phyloP scores from a whole-genome alignment of 1,140 invertebrate genomes.

The Drosophila melanica region DNA sequence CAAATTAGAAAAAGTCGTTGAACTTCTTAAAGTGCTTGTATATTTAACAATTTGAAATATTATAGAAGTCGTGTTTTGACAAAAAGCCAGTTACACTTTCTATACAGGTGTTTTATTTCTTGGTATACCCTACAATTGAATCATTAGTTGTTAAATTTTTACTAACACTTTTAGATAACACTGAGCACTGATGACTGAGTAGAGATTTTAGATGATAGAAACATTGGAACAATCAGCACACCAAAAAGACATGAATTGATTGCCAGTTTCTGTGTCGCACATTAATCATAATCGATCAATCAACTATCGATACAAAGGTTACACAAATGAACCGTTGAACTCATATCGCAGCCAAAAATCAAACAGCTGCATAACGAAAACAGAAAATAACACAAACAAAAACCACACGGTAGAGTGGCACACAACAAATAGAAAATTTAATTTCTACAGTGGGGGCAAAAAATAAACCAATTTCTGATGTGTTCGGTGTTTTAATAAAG shows the following conservation, averaged over 20 bases:
- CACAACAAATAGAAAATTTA: conserved; percentile 45
- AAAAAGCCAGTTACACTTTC: too few species aligned
- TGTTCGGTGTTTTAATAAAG: conserved; percentile 42
- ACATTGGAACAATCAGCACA: too few species aligned
- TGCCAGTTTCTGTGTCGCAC: neutral
- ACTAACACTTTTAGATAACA: too few species aligned
- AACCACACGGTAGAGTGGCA: neutral
- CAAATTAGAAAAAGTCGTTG: too few species aligned
- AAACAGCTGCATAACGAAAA: conserved; percentile 46
- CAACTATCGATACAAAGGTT: conserved; percentile 23
- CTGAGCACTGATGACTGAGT: too few species aligned
- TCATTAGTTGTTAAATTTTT: too few species aligned
- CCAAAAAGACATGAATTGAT: conserved; percentile 10
- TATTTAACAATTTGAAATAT: neutral
- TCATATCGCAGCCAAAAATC: conserved; percentile 11
- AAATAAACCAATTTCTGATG: conserved; percentile 15
- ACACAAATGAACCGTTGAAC: conserved; percentile 21
- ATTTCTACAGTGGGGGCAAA: conserved; percentile 27
- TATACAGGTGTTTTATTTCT: too few species aligned
- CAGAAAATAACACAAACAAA: neutral
- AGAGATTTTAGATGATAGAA: too few species aligned
- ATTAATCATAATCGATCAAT: conserved; percentile 43
- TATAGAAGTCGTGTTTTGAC: neutral
- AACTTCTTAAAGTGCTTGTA: too few species aligned
- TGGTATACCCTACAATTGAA: too few species aligned